phyloP scores from a whole-genome alignment of 2,888 invertebrate genomes.

The Polyommatus iphigenia region DNA sequence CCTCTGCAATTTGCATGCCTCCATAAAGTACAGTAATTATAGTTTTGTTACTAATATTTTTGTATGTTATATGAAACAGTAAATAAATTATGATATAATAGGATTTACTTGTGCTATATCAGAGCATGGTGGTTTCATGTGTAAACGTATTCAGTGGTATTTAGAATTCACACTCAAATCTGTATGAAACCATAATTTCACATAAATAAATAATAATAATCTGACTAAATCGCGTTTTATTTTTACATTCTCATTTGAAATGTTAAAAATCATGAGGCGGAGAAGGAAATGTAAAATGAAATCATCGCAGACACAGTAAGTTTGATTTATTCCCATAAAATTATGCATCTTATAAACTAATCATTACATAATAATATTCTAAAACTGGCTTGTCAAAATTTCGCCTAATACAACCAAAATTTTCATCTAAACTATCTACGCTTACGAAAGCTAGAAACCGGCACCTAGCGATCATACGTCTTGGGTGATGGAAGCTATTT shows the following conservation, averaged over 20 bases:
- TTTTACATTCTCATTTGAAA: conserved; percentile 19
- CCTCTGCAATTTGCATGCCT: conserved; percentile 69
- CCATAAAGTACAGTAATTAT: conserved; percentile 64
- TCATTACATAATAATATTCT: conserved; percentile 54
- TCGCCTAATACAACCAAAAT: conserved; percentile 51
- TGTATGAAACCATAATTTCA: conserved; percentile 58
- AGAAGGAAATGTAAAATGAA: conserved; percentile 45
- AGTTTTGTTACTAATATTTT: conserved; percentile 68
- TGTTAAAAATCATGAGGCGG: background rate
- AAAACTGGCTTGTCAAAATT: conserved; percentile 65
- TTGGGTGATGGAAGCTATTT: conserved; percentile 31
- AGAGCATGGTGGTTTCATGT: conserved; percentile 47
- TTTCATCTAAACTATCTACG: conserved; percentile 38
- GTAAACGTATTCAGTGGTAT: conserved; percentile 59
- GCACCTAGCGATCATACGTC: conserved; percentile 42
- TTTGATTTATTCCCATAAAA: conserved; percentile 72
- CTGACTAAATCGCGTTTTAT: conserved; percentile 56
- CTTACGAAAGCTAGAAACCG: conserved; percentile 52
- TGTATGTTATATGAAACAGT: conserved; percentile 65
- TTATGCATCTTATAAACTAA: conserved; percentile 67
- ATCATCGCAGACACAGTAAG: conserved; percentile 52
- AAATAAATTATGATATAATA: conserved; percentile 54
- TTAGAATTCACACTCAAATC: conserved; percentile 62
- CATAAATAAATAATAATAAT: conserved; percentile 74
- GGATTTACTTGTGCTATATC: conserved; percentile 52